These are phyloP conservation scores for Pelochelys cantorii DNA, from an alignment of 2,797 vertebrate genomes.

Conservation along the genomic window DNA sequence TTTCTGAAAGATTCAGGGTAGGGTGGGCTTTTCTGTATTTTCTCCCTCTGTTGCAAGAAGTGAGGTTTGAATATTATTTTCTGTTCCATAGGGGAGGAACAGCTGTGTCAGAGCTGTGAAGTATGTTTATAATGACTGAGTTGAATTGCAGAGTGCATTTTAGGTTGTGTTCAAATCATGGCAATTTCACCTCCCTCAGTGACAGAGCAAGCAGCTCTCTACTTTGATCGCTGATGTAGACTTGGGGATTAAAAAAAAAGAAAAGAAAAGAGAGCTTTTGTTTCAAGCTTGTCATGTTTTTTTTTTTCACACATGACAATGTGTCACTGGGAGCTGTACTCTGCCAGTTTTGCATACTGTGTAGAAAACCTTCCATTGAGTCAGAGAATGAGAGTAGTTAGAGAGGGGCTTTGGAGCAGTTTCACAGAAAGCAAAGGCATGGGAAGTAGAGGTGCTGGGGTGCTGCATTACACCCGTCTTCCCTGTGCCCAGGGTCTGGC, in stretches of 20 bases:
- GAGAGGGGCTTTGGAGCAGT: not conserved
- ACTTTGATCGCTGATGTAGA: slow-evolving; percentile 30
- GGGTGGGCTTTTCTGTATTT: slow-evolving; percentile 39
- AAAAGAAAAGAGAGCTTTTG: slow-evolving; percentile 17
- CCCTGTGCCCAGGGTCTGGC: too few species aligned
- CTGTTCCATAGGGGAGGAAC: slow-evolving; percentile 30
- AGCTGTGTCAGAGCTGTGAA: slow-evolving; percentile 34
- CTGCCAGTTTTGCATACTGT: not conserved
- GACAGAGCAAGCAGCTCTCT: slow-evolving; percentile 38
- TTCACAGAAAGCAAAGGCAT: too few species aligned
- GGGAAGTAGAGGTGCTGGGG: too few species aligned
- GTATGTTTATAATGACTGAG: slow-evolving; percentile 38
- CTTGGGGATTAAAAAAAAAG: not conserved
- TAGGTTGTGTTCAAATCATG: slow-evolving; percentile 24
- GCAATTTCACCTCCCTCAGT: slow-evolving; percentile 46
- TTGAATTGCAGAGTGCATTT: slow-evolving; percentile 45
- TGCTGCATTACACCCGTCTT: too few species aligned
- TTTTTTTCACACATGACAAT: not conserved
- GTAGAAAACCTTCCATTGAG: not conserved
- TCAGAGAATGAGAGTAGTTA: not conserved
- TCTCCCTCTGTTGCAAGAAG: slow-evolving; percentile 20
- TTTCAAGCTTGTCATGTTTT: not conserved
- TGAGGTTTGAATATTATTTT: slow-evolving; percentile 29
- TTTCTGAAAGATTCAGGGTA: slow-evolving; percentile 35
- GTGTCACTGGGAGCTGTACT: not conserved